A percentile compares a stretch with the other conserved stretches of the same genome.
These are phyloP conservation scores for Nesidiocoris tenuis DNA, from an alignment of 2,888 invertebrate species.

Conservation along the genomic window DNA sequence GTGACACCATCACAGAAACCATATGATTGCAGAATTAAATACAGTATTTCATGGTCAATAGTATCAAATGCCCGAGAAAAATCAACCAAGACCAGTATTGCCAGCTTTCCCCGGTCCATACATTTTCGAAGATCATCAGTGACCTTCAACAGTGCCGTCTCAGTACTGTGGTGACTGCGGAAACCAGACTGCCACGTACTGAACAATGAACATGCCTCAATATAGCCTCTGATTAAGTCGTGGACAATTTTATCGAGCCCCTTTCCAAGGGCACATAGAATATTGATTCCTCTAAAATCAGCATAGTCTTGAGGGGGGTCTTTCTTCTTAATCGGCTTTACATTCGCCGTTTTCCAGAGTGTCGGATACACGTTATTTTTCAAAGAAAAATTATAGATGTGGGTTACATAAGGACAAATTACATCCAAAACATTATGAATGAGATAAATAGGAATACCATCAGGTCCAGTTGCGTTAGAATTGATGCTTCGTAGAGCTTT, in stretches of 20 bases:
- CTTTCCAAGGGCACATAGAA: conserved; percentile 3
- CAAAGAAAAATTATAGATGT: background rate
- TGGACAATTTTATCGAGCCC: background rate
- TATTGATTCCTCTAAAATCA: background rate
- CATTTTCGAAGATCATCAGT: background rate
- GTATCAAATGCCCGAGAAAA: conserved; percentile 6
- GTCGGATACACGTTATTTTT: background rate
- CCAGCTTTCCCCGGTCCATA: background rate
- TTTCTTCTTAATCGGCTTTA: background rate
- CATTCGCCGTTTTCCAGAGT: background rate
- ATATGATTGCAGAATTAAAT: background rate
- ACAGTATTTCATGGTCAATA: background rate
- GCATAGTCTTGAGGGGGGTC: too few relatives aligned
- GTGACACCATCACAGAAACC: background rate
- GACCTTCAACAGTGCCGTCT: background rate
- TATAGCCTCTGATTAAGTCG: background rate
- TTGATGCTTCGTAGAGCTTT: background rate
- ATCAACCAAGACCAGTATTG: background rate
- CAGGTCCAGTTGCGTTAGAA: background rate
- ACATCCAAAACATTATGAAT: background rate
- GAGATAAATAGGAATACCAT: background rate
- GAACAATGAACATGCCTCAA: background rate
- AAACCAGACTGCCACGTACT: background rate
- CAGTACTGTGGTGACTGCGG: background rate
- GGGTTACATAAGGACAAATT: background rate